Base-by-base conservation (phyloP, 2,888 invertebrate species). In the Acrobasis consociella region DNA sequence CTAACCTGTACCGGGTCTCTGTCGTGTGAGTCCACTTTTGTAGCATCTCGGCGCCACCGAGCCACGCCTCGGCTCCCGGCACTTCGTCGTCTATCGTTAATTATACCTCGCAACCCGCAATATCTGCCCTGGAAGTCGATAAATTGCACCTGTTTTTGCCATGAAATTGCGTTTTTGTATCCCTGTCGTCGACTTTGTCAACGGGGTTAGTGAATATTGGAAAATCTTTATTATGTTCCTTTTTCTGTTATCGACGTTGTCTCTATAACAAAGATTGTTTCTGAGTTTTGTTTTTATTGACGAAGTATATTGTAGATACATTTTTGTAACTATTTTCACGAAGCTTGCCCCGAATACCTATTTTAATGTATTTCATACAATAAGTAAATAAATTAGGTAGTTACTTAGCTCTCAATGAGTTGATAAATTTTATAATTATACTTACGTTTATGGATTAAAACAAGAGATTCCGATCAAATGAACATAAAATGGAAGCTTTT, bases 21-120 rank as follows among this genome's bases (percentile, higher is more conserved):
- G 17, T 56, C 56, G 17, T 56, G 42, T 56, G 22, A 22, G 17
- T 56, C 22, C 52, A 46, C 38, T 39, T 55, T 11, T n/a, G 55
- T 16, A 52, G 52, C 31, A 55, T 9, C 11, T 9, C 74, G 89
- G 91, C 90, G 90, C 89, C 90, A 82, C 71, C 68, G 72, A 69
- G 81, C 87, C 90, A 86, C 89, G 88, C 89, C 89, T 83, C 72
- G 75, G 80, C 81, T 77, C 76, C 82, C 78, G 78, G 80, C 78
- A 78, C 79, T 77, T 77, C 52, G 78, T 85, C 83, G 81, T 69
- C 78, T 76, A 78, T 81, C 83, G 80, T 81, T 86, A 85, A 83
- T 83, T 84, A 87, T 84, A 81, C 83, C 77, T 78, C 77, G 78
- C 80, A 76, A 80, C 82, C 78, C 78, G 78, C 76, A 80, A 78